phyloP scores from a whole-genome alignment of 2,888 invertebrate species.

The Crematogaster levior region DNA sequence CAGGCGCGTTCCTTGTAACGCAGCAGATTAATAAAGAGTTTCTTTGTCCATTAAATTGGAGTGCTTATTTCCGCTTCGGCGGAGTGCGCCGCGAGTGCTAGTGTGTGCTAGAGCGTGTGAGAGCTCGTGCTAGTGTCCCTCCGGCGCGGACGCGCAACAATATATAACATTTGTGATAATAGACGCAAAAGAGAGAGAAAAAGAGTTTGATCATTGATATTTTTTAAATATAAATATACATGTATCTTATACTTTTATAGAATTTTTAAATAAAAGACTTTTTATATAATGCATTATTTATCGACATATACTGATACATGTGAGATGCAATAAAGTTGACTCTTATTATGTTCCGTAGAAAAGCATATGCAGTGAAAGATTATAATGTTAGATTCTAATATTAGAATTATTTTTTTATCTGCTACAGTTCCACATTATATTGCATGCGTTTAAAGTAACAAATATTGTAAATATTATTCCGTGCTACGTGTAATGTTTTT shows the following conservation, averaged over 20 bases:
- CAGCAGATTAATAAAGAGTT: no score
- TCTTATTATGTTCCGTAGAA: neutral
- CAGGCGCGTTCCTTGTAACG: no score
- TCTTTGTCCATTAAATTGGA: no score
- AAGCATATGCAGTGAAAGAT: neutral
- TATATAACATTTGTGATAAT: neutral
- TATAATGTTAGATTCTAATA: conserved; percentile 17
- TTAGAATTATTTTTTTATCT: neutral
- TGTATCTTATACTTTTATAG: neutral
- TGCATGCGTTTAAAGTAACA: conserved; percentile 22
- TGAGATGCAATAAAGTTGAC: neutral
- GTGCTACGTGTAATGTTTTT: neutral
- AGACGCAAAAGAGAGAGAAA: no score
- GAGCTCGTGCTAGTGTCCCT: no score
- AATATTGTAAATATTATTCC: conserved; percentile 32
- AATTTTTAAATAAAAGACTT: neutral
- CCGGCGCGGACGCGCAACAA: no score
- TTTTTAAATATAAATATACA: neutral
- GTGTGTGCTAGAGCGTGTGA: no score
- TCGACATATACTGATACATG: neutral
- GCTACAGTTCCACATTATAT: conserved; percentile 2
- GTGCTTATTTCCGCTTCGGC: no score
- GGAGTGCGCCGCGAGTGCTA: no score
- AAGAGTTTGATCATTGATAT: neutral
- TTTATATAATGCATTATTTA: neutral